Evolutionary conservation across 2,113 vertebrate species (phyloP).

Genomic region (Dipodomys stephensi): DNA sequence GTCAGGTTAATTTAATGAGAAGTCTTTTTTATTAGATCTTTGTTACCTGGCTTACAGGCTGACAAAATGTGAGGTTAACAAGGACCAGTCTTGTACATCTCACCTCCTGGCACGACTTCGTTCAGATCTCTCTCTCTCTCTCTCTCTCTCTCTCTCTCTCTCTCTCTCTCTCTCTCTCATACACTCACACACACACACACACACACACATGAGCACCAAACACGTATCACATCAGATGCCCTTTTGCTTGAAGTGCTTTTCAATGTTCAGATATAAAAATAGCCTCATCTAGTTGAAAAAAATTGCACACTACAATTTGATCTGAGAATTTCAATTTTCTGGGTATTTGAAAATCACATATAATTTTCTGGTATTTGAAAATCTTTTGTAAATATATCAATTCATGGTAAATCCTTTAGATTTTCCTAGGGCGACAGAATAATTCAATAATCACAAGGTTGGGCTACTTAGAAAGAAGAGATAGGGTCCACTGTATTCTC

Average conservation of each 20-base stretch:
- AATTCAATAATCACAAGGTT: neutral
- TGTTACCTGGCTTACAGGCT: neutral
- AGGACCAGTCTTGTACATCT: neutral
- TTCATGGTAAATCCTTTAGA: neutral
- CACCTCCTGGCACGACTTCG: neutral
- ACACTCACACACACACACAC: neutral
- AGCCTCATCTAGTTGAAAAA: neutral
- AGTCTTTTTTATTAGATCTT: neutral
- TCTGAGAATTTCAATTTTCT: neutral
- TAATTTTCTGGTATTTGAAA: neutral
- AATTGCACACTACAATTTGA: neutral
- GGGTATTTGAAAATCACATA: neutral
- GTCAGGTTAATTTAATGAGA: neutral
- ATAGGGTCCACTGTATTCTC: neutral
- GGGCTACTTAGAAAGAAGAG: neutral
- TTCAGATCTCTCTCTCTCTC: neutral
- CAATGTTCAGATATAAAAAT: neutral
- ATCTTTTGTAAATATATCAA: neutral
- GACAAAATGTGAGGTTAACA: neutral
- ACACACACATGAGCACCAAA: no score
- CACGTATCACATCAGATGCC: neutral
- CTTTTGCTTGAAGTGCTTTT: neutral
- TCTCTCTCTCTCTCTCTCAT: no score
- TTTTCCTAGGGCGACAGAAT: neutral
- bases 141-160: no score